phyloP scores from a whole-genome alignment of 2,113 vertebrate species.

The Mesembrinibis cayennensis region DNA sequence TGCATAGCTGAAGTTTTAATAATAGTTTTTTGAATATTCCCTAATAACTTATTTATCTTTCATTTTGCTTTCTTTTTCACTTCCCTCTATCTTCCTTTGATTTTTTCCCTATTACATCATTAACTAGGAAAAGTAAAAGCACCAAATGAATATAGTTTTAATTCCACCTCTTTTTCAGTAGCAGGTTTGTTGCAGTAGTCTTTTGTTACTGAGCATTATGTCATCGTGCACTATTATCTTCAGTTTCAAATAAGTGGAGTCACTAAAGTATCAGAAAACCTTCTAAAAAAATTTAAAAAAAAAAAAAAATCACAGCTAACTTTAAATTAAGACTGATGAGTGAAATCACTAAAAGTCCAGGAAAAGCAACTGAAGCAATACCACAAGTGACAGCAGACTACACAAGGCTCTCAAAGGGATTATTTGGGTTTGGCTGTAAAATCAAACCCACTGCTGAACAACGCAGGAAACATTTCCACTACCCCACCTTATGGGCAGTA shows the following conservation, averaged over 20 bases:
- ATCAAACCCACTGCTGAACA: not conserved
- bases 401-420: not conserved
- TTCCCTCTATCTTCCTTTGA: not conserved
- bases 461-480: not conserved
- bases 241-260: not conserved
- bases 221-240: not conserved
- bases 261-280: not conserved
- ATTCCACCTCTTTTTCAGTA: not conserved
- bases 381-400: not conserved
- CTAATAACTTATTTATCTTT: not conserved
- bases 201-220: not conserved
- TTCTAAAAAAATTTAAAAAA: not conserved
- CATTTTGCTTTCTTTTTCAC: not conserved
- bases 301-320: not conserved
- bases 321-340: not conserved
- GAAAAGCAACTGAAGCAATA: not conserved
- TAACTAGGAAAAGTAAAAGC: not conserved
- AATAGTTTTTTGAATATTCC: not conserved
- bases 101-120: not conserved
- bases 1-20: not conserved
- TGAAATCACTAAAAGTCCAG: not conserved
- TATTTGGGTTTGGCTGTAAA: not conserved
- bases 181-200: not conserved
- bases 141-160: not conserved
- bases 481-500: not conserved